A percentile compares a stretch with the other conserved stretches of the same genome.
Evolutionary conservation across 2,797 vertebrate genomes (phyloP).

Genomic region (Gobionotothen gibberifrons): DNA sequence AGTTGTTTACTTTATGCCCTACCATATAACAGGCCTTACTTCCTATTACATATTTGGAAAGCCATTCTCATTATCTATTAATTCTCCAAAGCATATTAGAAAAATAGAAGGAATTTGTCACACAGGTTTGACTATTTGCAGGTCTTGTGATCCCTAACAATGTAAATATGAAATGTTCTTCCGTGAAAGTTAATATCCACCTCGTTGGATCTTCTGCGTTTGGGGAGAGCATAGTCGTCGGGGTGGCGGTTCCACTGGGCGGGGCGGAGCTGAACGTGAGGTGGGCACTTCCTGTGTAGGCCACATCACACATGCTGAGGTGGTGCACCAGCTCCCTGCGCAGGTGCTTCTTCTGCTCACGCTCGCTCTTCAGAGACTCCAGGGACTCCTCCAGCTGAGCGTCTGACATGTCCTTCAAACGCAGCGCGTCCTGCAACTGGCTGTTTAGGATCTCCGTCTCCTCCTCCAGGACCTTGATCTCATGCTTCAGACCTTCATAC

Average conservation of each 20-base stretch:
- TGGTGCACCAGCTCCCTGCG: slow-evolving; percentile 94
- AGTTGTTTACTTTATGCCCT: too few species aligned
- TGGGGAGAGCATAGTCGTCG: slow-evolving; percentile 80
- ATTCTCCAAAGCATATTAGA: background rate
- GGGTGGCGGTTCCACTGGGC: slow-evolving; percentile 85
- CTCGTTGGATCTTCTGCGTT: slow-evolving; percentile 72
- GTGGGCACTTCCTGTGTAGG: slow-evolving; percentile 87
- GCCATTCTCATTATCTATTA: background rate
- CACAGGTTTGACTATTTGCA: background rate
- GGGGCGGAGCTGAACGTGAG: slow-evolving; percentile 89
- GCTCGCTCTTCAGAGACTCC: slow-evolving; percentile 93
- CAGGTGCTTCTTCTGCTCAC: slow-evolving; percentile 93
- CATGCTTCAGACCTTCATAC: slow-evolving; percentile 97
- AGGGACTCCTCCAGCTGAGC: slow-evolving; percentile 94
- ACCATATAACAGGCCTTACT: background rate
- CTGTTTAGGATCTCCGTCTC: slow-evolving; percentile 91
- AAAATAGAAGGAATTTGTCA: background rate
- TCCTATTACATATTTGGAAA: background rate
- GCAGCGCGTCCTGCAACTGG: slow-evolving; percentile 93
- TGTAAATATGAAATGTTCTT: background rate
- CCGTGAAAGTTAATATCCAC: slow-evolving; percentile 34
- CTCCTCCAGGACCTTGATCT: slow-evolving; percentile 96
- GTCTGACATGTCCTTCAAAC: slow-evolving; percentile 94
- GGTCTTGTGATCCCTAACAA: background rate
- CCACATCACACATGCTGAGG: slow-evolving; percentile 91